phyloP scores from a whole-genome alignment of 2,888 invertebrate genomes.

The Nebria brevicollis region DNA sequence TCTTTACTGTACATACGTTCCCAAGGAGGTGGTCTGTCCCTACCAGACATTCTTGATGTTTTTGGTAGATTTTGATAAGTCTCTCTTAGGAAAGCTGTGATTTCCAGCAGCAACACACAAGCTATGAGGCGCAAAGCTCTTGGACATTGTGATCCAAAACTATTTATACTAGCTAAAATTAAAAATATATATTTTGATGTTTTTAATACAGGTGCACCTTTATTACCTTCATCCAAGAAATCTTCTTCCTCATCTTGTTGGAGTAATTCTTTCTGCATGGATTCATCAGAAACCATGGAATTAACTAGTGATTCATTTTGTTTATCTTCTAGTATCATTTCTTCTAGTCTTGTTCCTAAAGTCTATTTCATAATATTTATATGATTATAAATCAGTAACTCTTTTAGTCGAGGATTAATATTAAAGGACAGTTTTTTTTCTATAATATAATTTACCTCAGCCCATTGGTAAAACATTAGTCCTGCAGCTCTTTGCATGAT shows the following conservation, averaged over 20 bases:
- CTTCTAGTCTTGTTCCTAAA: constrained; percentile 89
- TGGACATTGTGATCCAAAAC: constrained; percentile 83
- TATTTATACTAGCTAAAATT: constrained; percentile 64
- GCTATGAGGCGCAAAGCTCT: constrained; percentile 90
- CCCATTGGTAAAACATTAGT: constrained; percentile 98
- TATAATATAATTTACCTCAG: constrained; percentile 71
- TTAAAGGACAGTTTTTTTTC: neutral
- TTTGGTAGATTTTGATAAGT: constrained; percentile 91
- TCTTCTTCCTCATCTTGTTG: constrained; percentile 95
- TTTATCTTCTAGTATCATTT: constrained; percentile 86
- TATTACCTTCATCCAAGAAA: constrained; percentile 91
- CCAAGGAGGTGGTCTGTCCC: constrained; percentile 85
- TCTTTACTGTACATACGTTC: constrained; percentile 83
- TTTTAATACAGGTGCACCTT: neutral
- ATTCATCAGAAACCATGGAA: constrained; percentile 77
- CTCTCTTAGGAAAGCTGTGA: constrained; percentile 96
- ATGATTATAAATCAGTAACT: no score
- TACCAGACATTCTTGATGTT: constrained; percentile 74
- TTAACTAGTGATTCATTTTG: constrained; percentile 75
- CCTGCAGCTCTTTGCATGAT: constrained; percentile 90
- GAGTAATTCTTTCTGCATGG: constrained; percentile 80
- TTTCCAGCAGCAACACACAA: constrained; percentile 94
- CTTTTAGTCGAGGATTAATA: no score
- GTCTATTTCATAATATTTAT: constrained; percentile 64
- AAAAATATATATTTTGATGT: neutral